Base-by-base conservation (phyloP, 2,797 vertebrate species). In the Scarus forsteni region DNA sequence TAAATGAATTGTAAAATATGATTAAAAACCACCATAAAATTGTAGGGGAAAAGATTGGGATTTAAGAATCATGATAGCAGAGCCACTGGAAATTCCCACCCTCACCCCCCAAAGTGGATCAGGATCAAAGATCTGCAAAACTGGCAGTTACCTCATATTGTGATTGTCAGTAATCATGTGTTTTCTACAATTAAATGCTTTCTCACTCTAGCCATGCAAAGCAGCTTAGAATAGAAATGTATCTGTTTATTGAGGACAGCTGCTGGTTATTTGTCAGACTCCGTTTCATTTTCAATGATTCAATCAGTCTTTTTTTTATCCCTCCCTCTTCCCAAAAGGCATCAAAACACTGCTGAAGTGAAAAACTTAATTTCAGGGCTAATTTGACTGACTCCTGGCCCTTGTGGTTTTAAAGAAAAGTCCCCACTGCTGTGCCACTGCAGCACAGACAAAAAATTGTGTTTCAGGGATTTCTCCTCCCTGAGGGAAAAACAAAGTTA, bases 401-500 rank as follows among this genome's bases (percentile, higher is more conserved):
- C 3, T 46, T 39, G 35, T 61, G 42, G 52, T 68, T 74, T 55
- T 3, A 7, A 36, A 73, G 58, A 34, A 14, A 77, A 8, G 34
- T 44, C 10, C 0, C 18, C 12, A 6, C 14, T 49, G 67, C 44
- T 50, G 40, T 73, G 36, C 16, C 66, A 12, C 63, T 70, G 35
- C 18, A 81, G 67, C 61, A 38, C 65, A 14, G 61, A 73, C 5
- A 43, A 8, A 57, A 38, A 8, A 53, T 12, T 8, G 0, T 0
- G 1, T 58, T 45, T 62, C 11, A 10, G 48, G 67, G 62, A 50
- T 45, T 18, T 6, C n/a, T 42, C 36, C 16, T 52, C 56, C 60
- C 59, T 40, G 11, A 52, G 74, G 49, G n/a, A 43, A 56, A 70
- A 77, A 49, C 36, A 64, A 73, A 65, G 39, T 70, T 54, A 64